Percentiles rank a stretch among this genome's conserved stretches.
These are phyloP conservation scores for Antennarius striatus DNA, from an alignment of 2,113 vertebrate species.

Conservation along the genomic window DNA sequence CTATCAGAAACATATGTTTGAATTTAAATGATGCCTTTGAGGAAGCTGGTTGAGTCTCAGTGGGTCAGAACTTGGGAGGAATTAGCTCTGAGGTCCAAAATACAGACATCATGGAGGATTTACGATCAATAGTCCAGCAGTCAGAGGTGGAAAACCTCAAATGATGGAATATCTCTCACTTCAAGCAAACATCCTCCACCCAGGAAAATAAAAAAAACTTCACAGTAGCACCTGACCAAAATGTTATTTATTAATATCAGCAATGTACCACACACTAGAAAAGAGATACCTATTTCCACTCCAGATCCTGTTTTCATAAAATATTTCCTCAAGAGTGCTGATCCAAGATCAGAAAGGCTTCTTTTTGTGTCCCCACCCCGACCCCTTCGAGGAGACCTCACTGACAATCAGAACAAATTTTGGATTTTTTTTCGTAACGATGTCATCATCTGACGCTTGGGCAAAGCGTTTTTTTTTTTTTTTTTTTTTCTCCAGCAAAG, in stretches of 20 bases:
- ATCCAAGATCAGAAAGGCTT: conserved; percentile 52
- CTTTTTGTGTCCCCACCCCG: not conserved
- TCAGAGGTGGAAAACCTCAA: not conserved
- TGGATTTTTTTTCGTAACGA: not conserved
- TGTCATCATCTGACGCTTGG: not conserved
- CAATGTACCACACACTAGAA: conserved; percentile 72
- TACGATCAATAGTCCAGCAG: not conserved
- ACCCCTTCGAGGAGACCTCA: conserved; percentile 13
- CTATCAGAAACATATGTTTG: no score
- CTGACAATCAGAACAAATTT: conserved; percentile 24
- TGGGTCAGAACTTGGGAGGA: not conserved
- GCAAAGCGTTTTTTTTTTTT: not conserved
- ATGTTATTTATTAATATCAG: conserved; percentile 75
- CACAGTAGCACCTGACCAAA: conserved; percentile 68
- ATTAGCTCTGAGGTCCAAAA: not conserved
- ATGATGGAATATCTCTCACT: not conserved
- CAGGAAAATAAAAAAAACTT: conserved; percentile 50
- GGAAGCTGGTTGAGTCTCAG: no score
- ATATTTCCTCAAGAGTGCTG: conserved; percentile 38
- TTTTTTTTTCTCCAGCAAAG: not conserved
- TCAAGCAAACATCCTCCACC: not conserved
- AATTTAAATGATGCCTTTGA: no score
- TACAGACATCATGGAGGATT: conserved; percentile 2
- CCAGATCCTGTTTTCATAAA: conserved; percentile 61
- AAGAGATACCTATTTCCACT: conserved; percentile 65